Conservation (phyloP, 2,797 vertebrate species). For the Syngnathus acus region DNA sequence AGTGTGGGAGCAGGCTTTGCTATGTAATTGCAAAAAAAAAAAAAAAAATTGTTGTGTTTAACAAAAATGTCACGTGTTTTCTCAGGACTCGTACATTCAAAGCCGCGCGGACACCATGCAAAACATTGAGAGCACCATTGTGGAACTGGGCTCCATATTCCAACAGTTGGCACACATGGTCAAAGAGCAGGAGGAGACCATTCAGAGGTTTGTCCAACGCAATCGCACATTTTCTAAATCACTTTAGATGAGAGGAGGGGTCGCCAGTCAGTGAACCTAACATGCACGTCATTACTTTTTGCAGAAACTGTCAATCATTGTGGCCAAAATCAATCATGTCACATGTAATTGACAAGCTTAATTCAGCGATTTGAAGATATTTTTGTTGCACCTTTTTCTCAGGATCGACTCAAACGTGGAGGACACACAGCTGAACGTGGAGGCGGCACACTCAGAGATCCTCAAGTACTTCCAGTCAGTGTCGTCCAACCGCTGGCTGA, state of each 20-base stretch:
- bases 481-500: slow-evolving; percentile 93
- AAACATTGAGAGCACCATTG: slow-evolving; percentile 92
- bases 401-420: slow-evolving; percentile 92
- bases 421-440: slow-evolving; percentile 88
- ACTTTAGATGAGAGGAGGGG: neutral
- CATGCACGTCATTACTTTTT: neutral
- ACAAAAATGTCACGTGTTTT: neutral
- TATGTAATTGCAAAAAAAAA: too few relatives aligned
- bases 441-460: slow-evolving; percentile 86
- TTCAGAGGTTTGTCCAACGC: slow-evolving; percentile 75
- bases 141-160: slow-evolving; percentile 92
- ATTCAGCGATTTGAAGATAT: neutral
- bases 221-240: neutral
- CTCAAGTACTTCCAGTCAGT: slow-evolving; percentile 96
- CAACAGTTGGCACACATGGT: slow-evolving; percentile 94
- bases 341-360: too few relatives aligned
- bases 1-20: neutral
- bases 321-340: too few relatives aligned
- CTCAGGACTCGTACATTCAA: slow-evolving; percentile 89
- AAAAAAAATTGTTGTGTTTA: too few relatives aligned
- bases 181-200: slow-evolving; percentile 89
- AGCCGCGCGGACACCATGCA: slow-evolving; percentile 91
- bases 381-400: neutral
- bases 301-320: neutral
- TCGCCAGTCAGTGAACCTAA: neutral